Evolutionary conservation across 2,113 vertebrate genomes (phyloP), one percentile per base, ranked within the genome.

Genomic region (Lipophrys pholis): DNA sequence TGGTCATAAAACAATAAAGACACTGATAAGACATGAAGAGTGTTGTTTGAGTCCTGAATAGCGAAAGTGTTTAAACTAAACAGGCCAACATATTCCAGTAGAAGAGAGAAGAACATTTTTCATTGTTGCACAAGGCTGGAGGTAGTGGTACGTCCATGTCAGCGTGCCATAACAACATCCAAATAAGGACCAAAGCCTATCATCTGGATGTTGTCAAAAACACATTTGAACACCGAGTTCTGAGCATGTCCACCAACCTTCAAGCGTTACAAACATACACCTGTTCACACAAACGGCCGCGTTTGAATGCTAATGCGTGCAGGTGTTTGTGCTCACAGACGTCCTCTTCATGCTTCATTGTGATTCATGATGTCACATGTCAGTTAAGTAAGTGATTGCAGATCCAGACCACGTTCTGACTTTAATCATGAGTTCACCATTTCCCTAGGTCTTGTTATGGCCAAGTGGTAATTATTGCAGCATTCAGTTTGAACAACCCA

Each of bases 1-100:
- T n/a, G n/a, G n/a, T n/a, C n/a, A n/a, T n/a, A n/a, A n/a, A n/a
- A 80, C 63, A 84, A 81, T 74, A 78, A 72, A 76, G 42, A 38
- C 39, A 35, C 39, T 69, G 81, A 77, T 84, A 81, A 82, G 49
- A 65, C 41, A 73, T 76, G 82, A 69, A 73, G 48, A 40, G 54
- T 36, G 73, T 49, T 48, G 38, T 49, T 39, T 57, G 35, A 81
- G 17, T 58, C 1, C 30, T 9, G 36, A 71, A 64, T 45, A 73
- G 42, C 63, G 49, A 9, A 50, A 17, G 46, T 51, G 49, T 81
- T 73, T 76, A 80, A 75, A 81, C 72, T 81, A 73, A 51, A 8
- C 38, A 40, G n/a, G 6, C 73, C 21, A 63, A 70, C 56, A 59
- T 64, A 30, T 62, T 65, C 21, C 60, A 65, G 60, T 1, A 8